These are phyloP conservation scores for Phanerotoma sp. DNA, from an alignment of 2,888 invertebrate species.

Conservation along the genomic window DNA sequence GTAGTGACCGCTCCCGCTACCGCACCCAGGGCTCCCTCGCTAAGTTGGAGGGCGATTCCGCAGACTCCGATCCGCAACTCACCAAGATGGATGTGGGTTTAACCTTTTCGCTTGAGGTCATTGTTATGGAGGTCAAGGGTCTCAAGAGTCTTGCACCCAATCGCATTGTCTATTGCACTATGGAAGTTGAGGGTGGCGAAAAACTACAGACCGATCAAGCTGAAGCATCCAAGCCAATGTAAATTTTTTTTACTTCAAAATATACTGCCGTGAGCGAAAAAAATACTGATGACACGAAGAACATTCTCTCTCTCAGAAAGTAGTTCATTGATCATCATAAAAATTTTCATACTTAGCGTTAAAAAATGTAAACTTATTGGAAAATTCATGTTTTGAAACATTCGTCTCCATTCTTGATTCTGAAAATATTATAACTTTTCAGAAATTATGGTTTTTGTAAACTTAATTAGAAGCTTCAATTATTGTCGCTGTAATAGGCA, in stretches of 20 bases:
- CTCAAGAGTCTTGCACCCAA: constrained; percentile 95
- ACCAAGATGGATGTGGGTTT: constrained; percentile 98
- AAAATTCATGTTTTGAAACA: too few relatives aligned
- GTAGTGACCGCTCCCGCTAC: constrained; percentile 57
- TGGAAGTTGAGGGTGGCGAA: constrained; percentile 99
- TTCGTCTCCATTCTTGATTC: too few relatives aligned
- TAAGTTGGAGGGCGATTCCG: constrained; percentile 91
- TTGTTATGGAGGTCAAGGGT: constrained; percentile 99
- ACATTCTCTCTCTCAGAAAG: too few relatives aligned
- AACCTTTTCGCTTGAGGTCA: constrained; percentile 94
- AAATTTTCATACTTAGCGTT: too few relatives aligned
- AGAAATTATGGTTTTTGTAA: too few relatives aligned
- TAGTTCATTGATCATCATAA: neutral
- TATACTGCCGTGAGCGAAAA: too few relatives aligned
- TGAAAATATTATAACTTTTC: too few relatives aligned
- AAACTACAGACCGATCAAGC: constrained; percentile 99
- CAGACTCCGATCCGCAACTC: constrained; percentile 92
- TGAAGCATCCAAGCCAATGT: constrained; percentile 98
- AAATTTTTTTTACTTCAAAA: constrained; percentile 43
- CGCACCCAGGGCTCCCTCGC: constrained; percentile 88
- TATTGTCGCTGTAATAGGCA: too few relatives aligned
- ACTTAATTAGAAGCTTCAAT: too few relatives aligned
- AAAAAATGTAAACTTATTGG: too few relatives aligned
- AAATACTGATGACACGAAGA: too few relatives aligned
- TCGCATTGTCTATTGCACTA: constrained; percentile 99